Evolutionary conservation across 2,888 invertebrate genomes (phyloP).

Genomic region (Drosophila meridionalis): DNA sequence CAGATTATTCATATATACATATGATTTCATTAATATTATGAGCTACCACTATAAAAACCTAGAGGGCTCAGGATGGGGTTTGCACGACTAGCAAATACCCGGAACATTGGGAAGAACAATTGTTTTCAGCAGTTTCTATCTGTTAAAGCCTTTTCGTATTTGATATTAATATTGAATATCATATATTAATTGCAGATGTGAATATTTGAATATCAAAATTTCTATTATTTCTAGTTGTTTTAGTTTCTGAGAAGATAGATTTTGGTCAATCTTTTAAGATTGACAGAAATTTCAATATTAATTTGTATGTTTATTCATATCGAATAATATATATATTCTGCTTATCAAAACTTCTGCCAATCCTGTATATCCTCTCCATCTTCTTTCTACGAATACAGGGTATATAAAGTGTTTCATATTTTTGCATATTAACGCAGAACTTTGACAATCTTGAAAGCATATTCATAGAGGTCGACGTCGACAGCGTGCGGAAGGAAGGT

Average conservation of each 20-base stretch:
- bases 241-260: too few relatives aligned
- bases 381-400: too few relatives aligned
- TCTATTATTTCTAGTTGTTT: neutral
- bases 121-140: neutral
- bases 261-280: too few relatives aligned
- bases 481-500: neutral
- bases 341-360: too few relatives aligned
- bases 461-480: conserved; percentile 3
- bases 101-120: neutral
- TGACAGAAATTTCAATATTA: neutral
- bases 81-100: neutral
- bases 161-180: neutral
- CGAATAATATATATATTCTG: too few relatives aligned
- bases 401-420: conserved; percentile 33
- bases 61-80: neutral
- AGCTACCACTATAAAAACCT: conserved; percentile 12
- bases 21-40: conserved; percentile 37
- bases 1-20: conserved; percentile 26
- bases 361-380: neutral
- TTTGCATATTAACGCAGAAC: conserved; percentile 55
- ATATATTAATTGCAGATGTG: neutral
- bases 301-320: neutral
- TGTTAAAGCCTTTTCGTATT: neutral
- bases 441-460: conserved; percentile 46
- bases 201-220: neutral